Conservation (phyloP, 2,888 invertebrate species). For the Callinectes sapidus region DNA sequence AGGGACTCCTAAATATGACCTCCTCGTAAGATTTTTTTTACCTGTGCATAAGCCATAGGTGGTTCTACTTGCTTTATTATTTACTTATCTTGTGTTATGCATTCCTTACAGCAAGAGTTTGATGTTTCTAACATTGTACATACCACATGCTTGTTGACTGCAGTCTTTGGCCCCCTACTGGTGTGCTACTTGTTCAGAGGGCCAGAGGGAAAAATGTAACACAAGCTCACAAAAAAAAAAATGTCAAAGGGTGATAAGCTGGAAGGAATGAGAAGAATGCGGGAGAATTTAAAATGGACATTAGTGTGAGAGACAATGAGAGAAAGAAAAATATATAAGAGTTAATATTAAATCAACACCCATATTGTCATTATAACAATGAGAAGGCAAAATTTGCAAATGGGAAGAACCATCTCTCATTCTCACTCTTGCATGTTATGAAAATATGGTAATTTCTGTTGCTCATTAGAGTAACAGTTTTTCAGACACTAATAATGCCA, state of each 20-base stretch:
- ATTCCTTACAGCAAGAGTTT: background rate
- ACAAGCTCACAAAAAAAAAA: background rate
- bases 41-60: background rate
- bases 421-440: background rate
- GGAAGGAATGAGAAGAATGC: background rate
- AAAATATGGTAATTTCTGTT: background rate
- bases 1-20: background rate
- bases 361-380: background rate
- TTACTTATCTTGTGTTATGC: background rate
- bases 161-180: background rate
- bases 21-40: background rate
- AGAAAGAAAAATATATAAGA: background rate
- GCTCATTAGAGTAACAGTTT: background rate
- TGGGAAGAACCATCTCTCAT: background rate
- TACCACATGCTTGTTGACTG: background rate
- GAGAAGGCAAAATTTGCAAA: background rate
- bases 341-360: background rate
- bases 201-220: too few relatives aligned
- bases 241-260: background rate
- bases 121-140: background rate
- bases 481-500: background rate
- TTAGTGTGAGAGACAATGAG: background rate
- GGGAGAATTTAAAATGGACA: background rate
- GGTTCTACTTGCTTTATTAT: background rate
- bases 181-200: background rate